Percentiles rank a stretch among this genome's conserved stretches.
Conservation (phyloP, 2,797 vertebrate species). For the Presbytis comata region DNA sequence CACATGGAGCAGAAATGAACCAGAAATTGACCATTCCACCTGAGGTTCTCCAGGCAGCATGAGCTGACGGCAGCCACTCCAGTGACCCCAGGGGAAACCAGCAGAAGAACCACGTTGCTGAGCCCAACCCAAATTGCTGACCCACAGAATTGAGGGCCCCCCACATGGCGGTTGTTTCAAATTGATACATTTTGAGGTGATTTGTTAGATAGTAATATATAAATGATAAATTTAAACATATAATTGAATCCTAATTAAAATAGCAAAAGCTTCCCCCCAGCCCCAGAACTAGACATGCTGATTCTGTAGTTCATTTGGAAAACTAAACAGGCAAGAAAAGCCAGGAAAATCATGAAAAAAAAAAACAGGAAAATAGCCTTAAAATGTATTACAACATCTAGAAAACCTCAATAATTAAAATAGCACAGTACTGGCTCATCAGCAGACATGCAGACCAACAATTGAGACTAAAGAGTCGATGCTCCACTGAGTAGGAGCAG, state of each 20-base stretch:
- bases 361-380: no score
- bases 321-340: background rate
- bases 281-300: background rate
- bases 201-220: fast-evolving
- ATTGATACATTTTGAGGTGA: background rate
- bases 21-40: no score
- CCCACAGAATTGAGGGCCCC: no score
- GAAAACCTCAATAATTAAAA: fast-evolving
- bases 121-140: background rate
- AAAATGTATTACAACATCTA: fast-evolving
- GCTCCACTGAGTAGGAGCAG: fast-evolving
- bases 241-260: background rate
- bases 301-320: background rate
- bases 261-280: background rate
- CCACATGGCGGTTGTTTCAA: background rate
- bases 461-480: fast-evolving
- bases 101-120: background rate
- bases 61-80: fast-evolving
- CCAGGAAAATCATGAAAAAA: background rate
- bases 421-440: no score
- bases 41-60: background rate
- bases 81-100: background rate
- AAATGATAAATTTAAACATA: background rate
- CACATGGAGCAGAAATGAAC: no score
- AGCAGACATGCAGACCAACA: fast-evolving